Conservation (phyloP, 2,797 vertebrate species). For the Pygocentrus nattereri region DNA sequence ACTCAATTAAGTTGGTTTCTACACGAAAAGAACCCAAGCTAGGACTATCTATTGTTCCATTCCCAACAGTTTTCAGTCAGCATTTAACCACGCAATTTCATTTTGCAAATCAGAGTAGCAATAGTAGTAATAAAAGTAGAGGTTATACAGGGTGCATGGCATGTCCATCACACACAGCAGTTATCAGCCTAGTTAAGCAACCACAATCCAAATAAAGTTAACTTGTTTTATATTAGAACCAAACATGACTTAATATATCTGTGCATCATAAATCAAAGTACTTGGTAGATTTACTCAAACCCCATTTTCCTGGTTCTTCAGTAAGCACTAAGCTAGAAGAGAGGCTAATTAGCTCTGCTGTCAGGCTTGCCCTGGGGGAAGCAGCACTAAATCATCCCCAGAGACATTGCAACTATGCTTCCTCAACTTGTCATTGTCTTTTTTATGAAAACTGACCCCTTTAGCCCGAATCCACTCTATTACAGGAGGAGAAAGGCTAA, state of each 20-base stretch:
- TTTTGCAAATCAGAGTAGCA: no score
- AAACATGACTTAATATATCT: not conserved
- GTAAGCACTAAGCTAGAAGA: not conserved
- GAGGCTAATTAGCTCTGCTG: slow-evolving; percentile 35
- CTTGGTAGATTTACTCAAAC: not conserved
- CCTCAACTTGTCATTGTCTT: slow-evolving; percentile 9
- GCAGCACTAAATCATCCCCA: slow-evolving; percentile 39
- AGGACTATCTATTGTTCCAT: no score
- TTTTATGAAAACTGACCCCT: slow-evolving; percentile 47
- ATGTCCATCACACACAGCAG: no score
- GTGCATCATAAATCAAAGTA: not conserved
- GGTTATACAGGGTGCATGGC: no score
- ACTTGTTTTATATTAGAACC: not conserved
- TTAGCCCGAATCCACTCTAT: slow-evolving; percentile 43
- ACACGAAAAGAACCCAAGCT: no score
- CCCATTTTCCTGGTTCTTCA: not conserved
- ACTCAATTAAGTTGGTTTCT: no score
- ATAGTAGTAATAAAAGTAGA: no score
- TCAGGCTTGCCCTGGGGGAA: slow-evolving; percentile 24
- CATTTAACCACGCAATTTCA: no score
- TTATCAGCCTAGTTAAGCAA: no score
- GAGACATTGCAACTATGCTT: slow-evolving; percentile 18
- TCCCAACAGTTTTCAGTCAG: no score
- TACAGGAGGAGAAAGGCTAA: slow-evolving; percentile 46
- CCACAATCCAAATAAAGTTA: not conserved